These are phyloP conservation scores for Pseudococcus viburni DNA, from an alignment of 2,888 invertebrate genomes.

Conservation along the genomic window DNA sequence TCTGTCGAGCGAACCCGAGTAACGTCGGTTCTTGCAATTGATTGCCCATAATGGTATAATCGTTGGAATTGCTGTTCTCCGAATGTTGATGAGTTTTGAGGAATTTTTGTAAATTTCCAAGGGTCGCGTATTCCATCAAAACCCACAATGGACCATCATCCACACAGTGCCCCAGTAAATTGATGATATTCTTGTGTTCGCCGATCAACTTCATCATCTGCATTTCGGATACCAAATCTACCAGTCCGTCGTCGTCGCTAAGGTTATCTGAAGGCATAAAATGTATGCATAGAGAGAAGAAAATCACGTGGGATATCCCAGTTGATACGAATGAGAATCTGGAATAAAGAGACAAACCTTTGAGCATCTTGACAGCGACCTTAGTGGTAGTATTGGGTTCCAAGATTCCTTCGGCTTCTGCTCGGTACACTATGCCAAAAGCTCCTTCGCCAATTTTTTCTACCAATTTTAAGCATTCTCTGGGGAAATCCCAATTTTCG, in stretches of 20 bases:
- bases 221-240: not conserved
- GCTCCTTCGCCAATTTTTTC: not conserved
- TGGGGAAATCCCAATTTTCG: not conserved
- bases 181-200: not conserved
- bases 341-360: not conserved
- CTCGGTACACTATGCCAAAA: not conserved
- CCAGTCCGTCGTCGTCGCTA: not conserved
- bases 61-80: not conserved
- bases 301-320: no score
- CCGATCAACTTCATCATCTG: not conserved
- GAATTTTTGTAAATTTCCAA: not conserved
- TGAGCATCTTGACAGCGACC: not conserved
- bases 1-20: not conserved
- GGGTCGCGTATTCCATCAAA: not conserved
- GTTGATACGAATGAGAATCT: no score
- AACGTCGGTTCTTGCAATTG: not conserved
- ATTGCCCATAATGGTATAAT: not conserved
- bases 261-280: no score
- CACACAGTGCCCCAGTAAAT: not conserved
- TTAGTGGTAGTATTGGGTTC: not conserved
- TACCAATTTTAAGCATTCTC: not conserved
- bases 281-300: no score
- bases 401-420: not conserved
- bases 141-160: not conserved
- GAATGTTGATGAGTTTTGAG: not conserved